phyloP scores from a whole-genome alignment of 35 echinoderm and acorn worm species.

The Lytechinus pictus region DNA sequence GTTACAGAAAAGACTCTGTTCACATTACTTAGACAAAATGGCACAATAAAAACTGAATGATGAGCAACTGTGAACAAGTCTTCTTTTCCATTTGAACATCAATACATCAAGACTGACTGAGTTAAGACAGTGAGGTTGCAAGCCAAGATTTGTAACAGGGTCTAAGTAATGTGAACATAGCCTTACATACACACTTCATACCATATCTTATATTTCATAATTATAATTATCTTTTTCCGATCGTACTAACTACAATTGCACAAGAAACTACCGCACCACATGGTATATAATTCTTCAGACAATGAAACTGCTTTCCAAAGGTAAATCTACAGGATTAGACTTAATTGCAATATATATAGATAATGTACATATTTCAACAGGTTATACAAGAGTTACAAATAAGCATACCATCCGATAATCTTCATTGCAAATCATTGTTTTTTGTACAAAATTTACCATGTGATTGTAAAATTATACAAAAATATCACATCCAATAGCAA shows the following conservation, averaged over 20 bases:
- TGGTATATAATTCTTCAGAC: neutral
- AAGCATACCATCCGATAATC: neutral
- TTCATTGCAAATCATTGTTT: neutral
- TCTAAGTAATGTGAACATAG: neutral
- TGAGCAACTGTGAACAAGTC: neutral
- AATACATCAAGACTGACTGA: neutral
- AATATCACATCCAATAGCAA: neutral
- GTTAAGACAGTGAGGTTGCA: neutral
- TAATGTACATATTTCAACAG: neutral
- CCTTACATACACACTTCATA: neutral
- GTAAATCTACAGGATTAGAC: neutral
- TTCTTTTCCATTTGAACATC: neutral
- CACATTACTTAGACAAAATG: neutral
- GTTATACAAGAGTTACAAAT: neutral
- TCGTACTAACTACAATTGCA: neutral
- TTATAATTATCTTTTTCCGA: neutral
- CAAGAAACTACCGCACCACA: conserved; percentile 1
- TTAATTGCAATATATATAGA: neutral
- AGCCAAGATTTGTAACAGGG: neutral
- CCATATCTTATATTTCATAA: neutral
- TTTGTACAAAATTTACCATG: neutral
- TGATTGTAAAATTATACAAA: conserved; percentile 19
- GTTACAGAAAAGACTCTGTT: neutral
- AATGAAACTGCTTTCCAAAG: neutral
- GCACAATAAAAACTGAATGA: neutral